phyloP scores from a whole-genome alignment of 2,888 invertebrate species.

The Deroplatys truncata region DNA sequence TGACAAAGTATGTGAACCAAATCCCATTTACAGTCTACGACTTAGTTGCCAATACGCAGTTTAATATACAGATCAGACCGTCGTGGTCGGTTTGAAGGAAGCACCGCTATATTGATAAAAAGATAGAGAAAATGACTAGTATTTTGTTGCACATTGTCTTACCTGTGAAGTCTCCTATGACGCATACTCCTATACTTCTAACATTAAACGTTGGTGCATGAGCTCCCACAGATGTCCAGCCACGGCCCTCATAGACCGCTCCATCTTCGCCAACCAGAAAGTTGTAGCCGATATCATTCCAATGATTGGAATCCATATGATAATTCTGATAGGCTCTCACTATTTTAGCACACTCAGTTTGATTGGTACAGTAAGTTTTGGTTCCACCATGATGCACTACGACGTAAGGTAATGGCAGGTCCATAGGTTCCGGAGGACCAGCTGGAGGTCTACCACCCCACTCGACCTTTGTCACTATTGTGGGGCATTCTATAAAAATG shows the following conservation, averaged over 20 bases:
- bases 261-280: conserved; percentile 53
- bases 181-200: conserved; percentile 44
- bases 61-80: too few relatives aligned
- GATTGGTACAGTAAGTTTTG: conserved; percentile 37
- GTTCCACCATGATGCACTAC: conserved; percentile 45
- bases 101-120: too few relatives aligned
- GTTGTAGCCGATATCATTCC: conserved; percentile 46
- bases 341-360: conserved; percentile 37
- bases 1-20: too few relatives aligned
- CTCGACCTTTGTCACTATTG: conserved; percentile 51
- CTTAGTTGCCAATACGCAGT: too few relatives aligned
- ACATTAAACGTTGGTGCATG: conserved; percentile 45
- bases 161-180: conserved; percentile 48
- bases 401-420: conserved; percentile 40
- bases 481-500: conserved; percentile 44
- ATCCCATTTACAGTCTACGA: too few relatives aligned
- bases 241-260: conserved; percentile 45
- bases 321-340: conserved; percentile 42
- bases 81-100: too few relatives aligned
- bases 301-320: conserved; percentile 42
- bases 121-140: too few relatives aligned
- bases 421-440: conserved; percentile 27
- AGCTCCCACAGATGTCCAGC: conserved; percentile 46
- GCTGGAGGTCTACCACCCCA: conserved; percentile 51
- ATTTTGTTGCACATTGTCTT: background rate